A percentile compares a stretch with the other conserved stretches of the same genome.
Conservation (phyloP, 64 coral and sea anemone genomes). For the Orbicella faveolata region DNA sequence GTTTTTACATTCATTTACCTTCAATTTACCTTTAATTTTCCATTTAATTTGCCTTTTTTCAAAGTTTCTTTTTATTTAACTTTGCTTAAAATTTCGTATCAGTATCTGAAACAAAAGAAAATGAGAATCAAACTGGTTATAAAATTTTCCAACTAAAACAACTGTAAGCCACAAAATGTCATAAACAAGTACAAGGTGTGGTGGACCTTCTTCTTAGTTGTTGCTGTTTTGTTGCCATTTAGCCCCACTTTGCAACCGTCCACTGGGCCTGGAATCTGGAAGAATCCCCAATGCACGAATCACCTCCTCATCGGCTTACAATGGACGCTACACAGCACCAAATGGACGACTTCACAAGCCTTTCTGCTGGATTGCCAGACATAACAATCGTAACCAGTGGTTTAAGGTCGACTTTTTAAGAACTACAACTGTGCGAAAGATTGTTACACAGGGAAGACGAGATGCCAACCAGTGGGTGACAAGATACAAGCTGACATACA, state of each 20-base stretch:
- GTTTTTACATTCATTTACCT: too few species aligned
- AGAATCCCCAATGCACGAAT: constrained; percentile 32
- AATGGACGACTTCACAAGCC: constrained; percentile 26
- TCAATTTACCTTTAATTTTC: too few species aligned
- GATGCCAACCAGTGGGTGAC: constrained; percentile 31
- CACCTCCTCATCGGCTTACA: constrained; percentile 50
- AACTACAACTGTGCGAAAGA: constrained; percentile 14
- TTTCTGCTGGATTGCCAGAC: constrained; percentile 41
- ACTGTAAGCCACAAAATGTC: too few species aligned
- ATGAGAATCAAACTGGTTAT: neutral
- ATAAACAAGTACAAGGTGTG: too few species aligned
- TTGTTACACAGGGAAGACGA: constrained; percentile 24
- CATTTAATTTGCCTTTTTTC: neutral
- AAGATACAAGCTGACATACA: constrained; percentile 25
- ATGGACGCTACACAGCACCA: constrained; percentile 19
- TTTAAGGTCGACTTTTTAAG: constrained; percentile 25
- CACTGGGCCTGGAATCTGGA: constrained; percentile 46
- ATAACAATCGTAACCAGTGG: constrained; percentile 36
- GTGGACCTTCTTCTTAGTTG: too few species aligned
- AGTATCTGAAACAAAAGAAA: neutral
- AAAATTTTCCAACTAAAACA: too few species aligned
- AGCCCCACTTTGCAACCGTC: constrained; percentile 54
- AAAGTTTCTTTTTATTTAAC: neutral
- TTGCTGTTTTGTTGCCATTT: neutral
- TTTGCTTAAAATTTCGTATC: neutral